A percentile compares a stretch with the other conserved stretches of the same genome.
phyloP scores from a whole-genome alignment of 2,113 vertebrate species.

The Elephantulus edwardii region DNA sequence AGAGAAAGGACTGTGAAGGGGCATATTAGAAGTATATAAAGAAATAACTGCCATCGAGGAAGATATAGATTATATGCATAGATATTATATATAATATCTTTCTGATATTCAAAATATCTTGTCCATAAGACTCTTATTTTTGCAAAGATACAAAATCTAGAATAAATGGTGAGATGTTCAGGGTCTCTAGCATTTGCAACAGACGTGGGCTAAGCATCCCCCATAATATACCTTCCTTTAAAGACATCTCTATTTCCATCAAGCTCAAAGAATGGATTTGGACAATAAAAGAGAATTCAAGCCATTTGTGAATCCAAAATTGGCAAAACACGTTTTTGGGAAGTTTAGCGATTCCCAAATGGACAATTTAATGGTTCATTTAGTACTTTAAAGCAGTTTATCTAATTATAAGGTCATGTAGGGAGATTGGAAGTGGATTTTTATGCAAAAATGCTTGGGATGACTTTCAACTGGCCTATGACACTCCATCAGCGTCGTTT shows the following conservation, averaged over 20 bases:
- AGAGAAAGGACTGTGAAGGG: background rate
- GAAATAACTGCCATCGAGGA: background rate
- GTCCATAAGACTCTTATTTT: background rate
- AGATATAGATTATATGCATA: background rate
- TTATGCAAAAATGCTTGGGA: conserved; percentile 31
- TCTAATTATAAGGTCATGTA: conserved; percentile 62
- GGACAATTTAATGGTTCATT: conserved; percentile 68
- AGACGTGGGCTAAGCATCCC: background rate
- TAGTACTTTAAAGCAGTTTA: conserved; percentile 75
- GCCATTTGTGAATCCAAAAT: conserved; percentile 74
- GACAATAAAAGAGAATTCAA: conserved; percentile 63
- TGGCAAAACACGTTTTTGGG: conserved; percentile 67
- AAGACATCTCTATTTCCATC: background rate
- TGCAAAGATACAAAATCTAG: background rate
- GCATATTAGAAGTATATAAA: background rate
- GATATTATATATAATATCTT: background rate
- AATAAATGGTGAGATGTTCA: background rate
- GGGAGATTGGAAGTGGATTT: conserved; percentile 46
- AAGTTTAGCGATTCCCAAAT: conserved; percentile 60
- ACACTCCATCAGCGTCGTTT: background rate
- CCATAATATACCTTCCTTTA: background rate
- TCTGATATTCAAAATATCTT: background rate
- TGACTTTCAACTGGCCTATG: background rate
- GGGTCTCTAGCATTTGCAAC: background rate
- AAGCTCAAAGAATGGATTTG: background rate